phyloP scores from a whole-genome alignment of 2,888 invertebrate species.

The Eupeodes latifasciatus region DNA sequence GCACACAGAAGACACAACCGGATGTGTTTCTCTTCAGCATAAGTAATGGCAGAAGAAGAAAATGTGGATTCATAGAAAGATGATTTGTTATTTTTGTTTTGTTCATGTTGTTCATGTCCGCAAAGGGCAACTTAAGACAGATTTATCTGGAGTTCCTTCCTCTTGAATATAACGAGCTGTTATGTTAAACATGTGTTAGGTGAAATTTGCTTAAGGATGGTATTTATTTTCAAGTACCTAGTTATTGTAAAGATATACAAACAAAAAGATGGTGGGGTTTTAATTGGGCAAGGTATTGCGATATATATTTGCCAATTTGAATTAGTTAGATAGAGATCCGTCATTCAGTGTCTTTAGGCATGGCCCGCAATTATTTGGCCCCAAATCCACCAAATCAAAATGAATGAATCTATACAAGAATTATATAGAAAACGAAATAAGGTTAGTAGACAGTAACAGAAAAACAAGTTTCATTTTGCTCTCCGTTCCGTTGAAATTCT shows the following conservation, averaged over 20 bases:
- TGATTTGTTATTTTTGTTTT: constrained; percentile 61
- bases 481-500: too few relatives aligned
- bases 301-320: not conserved
- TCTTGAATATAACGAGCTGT: constrained; percentile 49
- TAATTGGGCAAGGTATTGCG: not conserved
- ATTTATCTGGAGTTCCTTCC: constrained; percentile 34
- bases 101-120: constrained; percentile 46
- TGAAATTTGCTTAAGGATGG: constrained; percentile 46
- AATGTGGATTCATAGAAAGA: constrained; percentile 48
- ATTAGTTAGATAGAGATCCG: constrained; percentile 5
- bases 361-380: too few relatives aligned
- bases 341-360: too few relatives aligned
- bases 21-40: constrained; percentile 41
- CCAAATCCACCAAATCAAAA: too few relatives aligned
- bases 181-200: constrained; percentile 54
- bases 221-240: constrained; percentile 48
- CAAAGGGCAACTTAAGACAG: constrained; percentile 47
- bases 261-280: constrained; percentile 20
- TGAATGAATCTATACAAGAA: too few relatives aligned
- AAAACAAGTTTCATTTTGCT: too few relatives aligned
- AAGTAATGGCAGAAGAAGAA: constrained; percentile 27
- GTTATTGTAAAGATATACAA: constrained; percentile 8
- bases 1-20: constrained; percentile 38
- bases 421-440: too few relatives aligned
- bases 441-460: too few relatives aligned